These are phyloP conservation scores for Trisateles emortualis DNA, from an alignment of 2,888 invertebrate species.

Conservation along the genomic window DNA sequence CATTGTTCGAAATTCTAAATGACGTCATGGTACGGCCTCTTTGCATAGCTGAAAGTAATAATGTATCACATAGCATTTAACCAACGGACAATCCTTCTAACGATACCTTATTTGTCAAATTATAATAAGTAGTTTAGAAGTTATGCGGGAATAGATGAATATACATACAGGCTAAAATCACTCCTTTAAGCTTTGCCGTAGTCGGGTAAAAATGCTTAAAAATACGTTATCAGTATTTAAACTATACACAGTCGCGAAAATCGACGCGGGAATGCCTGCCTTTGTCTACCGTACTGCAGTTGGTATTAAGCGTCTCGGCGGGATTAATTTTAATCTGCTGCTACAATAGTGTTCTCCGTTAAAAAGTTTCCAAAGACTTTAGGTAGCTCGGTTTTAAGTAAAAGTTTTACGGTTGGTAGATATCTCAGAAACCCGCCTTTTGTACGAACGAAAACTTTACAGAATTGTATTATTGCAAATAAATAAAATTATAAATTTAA, in stretches of 20 bases:
- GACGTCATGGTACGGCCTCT: no score
- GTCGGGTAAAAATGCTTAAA: background rate
- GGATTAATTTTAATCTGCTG: constrained; percentile 49
- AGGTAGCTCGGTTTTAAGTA: constrained; percentile 34
- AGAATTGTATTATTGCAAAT: background rate
- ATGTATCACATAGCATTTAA: no score
- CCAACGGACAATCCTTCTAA: no score
- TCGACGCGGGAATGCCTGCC: constrained; percentile 34
- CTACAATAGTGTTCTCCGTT: constrained; percentile 39
- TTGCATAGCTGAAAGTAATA: no score
- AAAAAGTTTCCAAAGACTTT: constrained; percentile 39
- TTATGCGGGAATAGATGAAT: no score
- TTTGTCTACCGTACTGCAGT: constrained; percentile 36
- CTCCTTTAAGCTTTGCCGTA: no score
- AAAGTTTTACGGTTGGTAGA: constrained; percentile 30
- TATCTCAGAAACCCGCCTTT: constrained; percentile 23
- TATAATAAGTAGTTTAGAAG: no score
- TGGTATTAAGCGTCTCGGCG: constrained; percentile 31
- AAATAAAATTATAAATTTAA: constrained; percentile 24
- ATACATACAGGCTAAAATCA: no score
- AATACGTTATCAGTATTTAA: background rate
- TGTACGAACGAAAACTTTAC: constrained; percentile 19
- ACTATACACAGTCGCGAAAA: constrained; percentile 24
- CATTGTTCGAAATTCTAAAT: no score
- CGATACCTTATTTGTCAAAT: no score